A percentile compares a stretch with the other conserved stretches of the same genome.
These are phyloP conservation scores for Ceratothoa steindachneri DNA, from an alignment of 2,888 invertebrate species.

Conservation along the genomic window DNA sequence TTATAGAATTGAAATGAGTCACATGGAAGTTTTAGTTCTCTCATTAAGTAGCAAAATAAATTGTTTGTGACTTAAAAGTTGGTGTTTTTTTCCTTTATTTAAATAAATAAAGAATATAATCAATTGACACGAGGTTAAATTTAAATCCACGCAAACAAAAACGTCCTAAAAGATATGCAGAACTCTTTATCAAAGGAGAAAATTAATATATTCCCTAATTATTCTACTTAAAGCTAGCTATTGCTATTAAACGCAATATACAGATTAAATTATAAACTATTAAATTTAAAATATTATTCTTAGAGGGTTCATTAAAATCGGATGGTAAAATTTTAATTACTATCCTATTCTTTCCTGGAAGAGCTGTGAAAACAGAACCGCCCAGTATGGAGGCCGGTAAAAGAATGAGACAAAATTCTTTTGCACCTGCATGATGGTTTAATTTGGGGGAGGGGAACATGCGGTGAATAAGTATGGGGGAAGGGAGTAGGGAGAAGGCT, in stretches of 20 bases:
- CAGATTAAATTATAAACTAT: background rate
- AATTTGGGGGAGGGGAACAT: background rate
- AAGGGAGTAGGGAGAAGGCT: background rate
- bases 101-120: no score
- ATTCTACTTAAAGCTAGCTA: no score
- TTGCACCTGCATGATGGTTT: constrained; percentile 9
- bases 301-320: background rate
- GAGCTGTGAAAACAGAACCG: background rate
- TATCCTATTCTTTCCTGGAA: background rate
- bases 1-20: no score
- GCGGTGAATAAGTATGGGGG: background rate
- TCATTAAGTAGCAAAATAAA: no score
- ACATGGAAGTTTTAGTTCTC: no score
- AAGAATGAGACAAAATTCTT: constrained; percentile 2
- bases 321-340: background rate
- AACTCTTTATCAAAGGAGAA: no score
- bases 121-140: no score
- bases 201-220: no score
- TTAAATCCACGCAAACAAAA: no score
- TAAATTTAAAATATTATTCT: background rate
- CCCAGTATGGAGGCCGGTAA: background rate
- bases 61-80: no score
- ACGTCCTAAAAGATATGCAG: no score
- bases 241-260: background rate
- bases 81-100: no score